These are phyloP conservation scores for Aeoliscus strigatus DNA, from an alignment of 2,797 vertebrate species.

Conservation along the genomic window DNA sequence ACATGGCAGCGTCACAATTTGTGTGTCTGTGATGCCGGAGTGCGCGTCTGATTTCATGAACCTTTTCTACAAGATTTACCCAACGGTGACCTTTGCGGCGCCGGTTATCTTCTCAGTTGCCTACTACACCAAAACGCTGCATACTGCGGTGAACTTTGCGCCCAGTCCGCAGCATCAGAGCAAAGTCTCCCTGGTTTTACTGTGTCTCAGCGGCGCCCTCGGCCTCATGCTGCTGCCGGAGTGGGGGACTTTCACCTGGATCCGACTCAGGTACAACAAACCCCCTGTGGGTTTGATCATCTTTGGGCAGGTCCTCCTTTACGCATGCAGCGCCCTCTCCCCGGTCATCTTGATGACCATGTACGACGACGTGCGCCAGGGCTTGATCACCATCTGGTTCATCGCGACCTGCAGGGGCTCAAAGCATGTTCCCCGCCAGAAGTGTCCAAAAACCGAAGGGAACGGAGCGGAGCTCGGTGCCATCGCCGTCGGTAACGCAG, in stretches of 20 bases:
- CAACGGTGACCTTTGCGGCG: constrained; percentile 52
- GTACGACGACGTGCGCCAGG: constrained; percentile 74
- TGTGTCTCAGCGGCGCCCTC: constrained; percentile 68
- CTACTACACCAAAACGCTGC: constrained; percentile 69
- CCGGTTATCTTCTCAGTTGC: constrained; percentile 67
- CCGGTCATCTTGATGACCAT: constrained; percentile 72
- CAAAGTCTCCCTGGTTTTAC: constrained; percentile 64
- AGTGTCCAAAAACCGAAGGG: constrained; percentile 43
- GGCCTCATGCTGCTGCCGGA: constrained; percentile 75
- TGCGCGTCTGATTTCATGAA: constrained; percentile 71
- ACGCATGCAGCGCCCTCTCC: constrained; percentile 69
- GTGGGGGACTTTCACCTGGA: constrained; percentile 78
- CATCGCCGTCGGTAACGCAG: constrained; percentile 43
- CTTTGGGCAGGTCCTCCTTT: constrained; percentile 69
- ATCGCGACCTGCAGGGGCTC: constrained; percentile 44
- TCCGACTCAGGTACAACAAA: constrained; percentile 55
- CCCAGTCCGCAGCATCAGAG: constrained; percentile 52
- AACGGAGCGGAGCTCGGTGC: constrained; percentile 55
- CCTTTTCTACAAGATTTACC: constrained; percentile 76
- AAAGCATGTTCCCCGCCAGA: constrained; percentile 6
- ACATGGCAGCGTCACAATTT: constrained; percentile 40
- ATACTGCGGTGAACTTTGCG: constrained; percentile 59
- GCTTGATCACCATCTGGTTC: constrained; percentile 58
- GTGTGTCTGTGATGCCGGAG: constrained; percentile 61
- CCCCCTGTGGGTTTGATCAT: constrained; percentile 66